Evolutionary conservation across 1,140 invertebrate genomes (phyloP).

Genomic region (Oryctes rhinoceros): DNA sequence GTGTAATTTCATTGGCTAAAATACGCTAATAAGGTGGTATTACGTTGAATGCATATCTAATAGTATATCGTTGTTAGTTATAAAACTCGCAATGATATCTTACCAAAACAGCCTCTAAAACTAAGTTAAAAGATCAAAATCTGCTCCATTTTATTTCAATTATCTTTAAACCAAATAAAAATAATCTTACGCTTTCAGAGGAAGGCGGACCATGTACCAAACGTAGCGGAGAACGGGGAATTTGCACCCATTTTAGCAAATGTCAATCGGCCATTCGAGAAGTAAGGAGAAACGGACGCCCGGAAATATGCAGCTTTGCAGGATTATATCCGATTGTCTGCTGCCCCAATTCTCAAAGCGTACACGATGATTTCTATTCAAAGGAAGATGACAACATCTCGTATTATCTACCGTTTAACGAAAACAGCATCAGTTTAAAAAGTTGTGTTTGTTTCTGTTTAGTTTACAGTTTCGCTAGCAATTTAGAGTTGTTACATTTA

Average conservation of each 20-base stretch:
- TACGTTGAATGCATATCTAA: too few relatives aligned
- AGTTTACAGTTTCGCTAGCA: background rate
- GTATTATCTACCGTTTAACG: background rate
- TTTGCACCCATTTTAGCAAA: background rate
- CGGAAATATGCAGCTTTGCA: background rate
- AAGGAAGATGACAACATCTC: background rate
- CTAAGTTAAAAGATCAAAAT: too few relatives aligned
- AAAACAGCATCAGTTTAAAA: background rate
- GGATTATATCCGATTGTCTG: background rate
- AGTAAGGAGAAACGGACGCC: background rate
- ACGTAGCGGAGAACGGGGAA: background rate
- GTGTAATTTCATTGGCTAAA: too few relatives aligned
- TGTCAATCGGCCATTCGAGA: background rate
- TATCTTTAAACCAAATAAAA: too few relatives aligned
- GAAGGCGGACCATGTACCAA: background rate
- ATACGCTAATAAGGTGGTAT: too few relatives aligned
- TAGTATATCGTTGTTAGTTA: too few relatives aligned
- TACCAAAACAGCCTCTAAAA: too few relatives aligned
- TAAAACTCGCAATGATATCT: too few relatives aligned
- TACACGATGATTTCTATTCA: background rate
- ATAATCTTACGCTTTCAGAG: background rate
- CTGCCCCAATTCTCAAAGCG: background rate
- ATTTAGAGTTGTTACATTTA: background rate
- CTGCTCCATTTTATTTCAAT: too few relatives aligned
- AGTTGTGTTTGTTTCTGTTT: background rate